Percentiles rank a stretch among this genome's conserved stretches.
These are phyloP conservation scores for Nomada flava DNA, from an alignment of 2,888 invertebrate genomes.

Conservation along the genomic window DNA sequence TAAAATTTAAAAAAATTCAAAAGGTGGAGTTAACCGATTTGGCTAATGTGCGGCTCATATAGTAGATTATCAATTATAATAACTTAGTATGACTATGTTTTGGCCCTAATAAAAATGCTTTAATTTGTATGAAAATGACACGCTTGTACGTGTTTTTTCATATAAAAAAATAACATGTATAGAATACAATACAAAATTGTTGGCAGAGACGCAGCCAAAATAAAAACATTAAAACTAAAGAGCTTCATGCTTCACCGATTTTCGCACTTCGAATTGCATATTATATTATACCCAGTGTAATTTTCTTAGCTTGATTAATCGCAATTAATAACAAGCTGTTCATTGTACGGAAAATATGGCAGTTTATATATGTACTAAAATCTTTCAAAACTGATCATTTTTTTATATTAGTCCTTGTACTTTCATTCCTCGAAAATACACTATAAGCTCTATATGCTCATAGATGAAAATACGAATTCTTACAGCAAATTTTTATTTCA, in stretches of 20 bases:
- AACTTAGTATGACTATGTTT: slow-evolving; percentile 22
- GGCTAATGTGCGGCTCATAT: neutral
- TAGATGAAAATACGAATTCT: no score
- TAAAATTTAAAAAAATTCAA: no score
- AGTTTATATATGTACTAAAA: no score
- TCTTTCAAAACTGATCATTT: no score
- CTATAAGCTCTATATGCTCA: no score
- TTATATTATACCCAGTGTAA: neutral
- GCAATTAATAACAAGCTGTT: neutral
- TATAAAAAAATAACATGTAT: slow-evolving; percentile 56
- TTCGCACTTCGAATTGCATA: neutral
- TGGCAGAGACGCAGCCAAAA: slow-evolving; percentile 2
- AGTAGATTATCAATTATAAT: neutral
- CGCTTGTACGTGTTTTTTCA: slow-evolving; percentile 20
- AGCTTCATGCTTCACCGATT: neutral
- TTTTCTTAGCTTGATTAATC: neutral
- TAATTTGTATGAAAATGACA: slow-evolving; percentile 39
- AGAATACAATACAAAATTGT: slow-evolving; percentile 15
- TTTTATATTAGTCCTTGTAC: no score
- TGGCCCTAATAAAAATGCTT: slow-evolving; percentile 8
- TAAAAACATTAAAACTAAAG: neutral
- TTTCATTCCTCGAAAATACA: no score
- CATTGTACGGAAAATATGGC: no score
- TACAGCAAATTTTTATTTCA: no score
- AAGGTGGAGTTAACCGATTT: no score